Base-by-base conservation (phyloP, 1,140 invertebrate species). In the Caenorhabditis latens region DNA sequence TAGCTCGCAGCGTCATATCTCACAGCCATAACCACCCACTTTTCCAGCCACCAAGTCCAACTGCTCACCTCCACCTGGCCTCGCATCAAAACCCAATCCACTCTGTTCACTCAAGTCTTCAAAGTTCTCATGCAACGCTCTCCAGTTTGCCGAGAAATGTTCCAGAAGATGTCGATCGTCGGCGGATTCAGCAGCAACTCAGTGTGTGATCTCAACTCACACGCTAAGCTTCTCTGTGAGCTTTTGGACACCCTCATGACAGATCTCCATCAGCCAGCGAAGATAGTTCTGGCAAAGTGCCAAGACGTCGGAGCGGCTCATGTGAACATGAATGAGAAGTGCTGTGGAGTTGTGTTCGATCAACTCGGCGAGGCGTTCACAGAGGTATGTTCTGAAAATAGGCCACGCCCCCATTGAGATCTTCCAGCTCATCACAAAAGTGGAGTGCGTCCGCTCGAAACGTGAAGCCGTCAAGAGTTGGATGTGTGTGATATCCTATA, bases 81-180 rank as follows among this genome's bases (percentile, higher is more conserved):
- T 19, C 58, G 83, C 13, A 50, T 88, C 57, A 88, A 88, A 42
- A 32, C 75, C 13, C 65, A 88, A 55, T 40, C 24, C 16, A 21
- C 3, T 24, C 14, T 85, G 21, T 88, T 85, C 84, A 65, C 84
- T 63, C 83, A 84, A 61, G 84, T 79, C 16, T 88, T 88, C 87
- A 88, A 85, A 55, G 55, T 40, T 14, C 14, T 87, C 0, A 83
- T 63, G 53, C 53, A 87, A 83, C 43, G 42, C 16, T 88, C 87
- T n/a, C 48, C 63, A 21, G 84, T 84, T 8, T 57, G 63, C 19
- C 58, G 87, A 13, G 88, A 89, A 24, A 88, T 89, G 83, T 89
- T 89, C 75, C 88, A 89, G 57, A 89, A 89, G 79, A 89, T 89
- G 88, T 89, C 88, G 13, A 89, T 89, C 21, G 88, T 89, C 32